A percentile compares a stretch with the other conserved stretches of the same genome.
These are phyloP conservation scores for Stenurella melanura DNA, from an alignment of 2,888 invertebrate genomes.

Conservation along the genomic window DNA sequence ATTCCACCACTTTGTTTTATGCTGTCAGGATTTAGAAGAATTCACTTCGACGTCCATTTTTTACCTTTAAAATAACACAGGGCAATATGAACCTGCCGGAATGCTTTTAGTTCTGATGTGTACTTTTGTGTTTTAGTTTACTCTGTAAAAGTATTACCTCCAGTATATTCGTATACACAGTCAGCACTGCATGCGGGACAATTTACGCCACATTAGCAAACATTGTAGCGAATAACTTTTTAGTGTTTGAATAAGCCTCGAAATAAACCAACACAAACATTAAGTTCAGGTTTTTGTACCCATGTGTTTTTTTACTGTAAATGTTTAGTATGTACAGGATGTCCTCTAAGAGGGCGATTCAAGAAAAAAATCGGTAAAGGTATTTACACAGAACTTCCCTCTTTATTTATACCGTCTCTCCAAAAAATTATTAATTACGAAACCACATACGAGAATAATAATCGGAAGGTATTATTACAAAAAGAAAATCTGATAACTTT, in stretches of 20 bases:
- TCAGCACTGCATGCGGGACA: neutral
- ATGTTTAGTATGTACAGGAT: too few relatives aligned
- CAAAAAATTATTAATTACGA: too few relatives aligned
- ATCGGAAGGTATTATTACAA: too few relatives aligned
- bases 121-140: slow-evolving; percentile 1
- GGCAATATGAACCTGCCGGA: neutral
- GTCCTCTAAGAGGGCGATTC: too few relatives aligned
- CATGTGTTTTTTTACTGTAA: too few relatives aligned
- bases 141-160: neutral
- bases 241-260: neutral
- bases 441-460: too few relatives aligned
- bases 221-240: neutral
- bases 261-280: neutral
- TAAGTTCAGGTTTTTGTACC: neutral
- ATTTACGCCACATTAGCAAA: slow-evolving; percentile 1
- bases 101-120: slow-evolving; percentile 1
- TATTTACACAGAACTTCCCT: too few relatives aligned
- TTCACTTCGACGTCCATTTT: neutral
- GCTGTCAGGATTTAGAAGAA: neutral
- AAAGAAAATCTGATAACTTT: too few relatives aligned
- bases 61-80: neutral
- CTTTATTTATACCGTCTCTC: too few relatives aligned
- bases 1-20: neutral
- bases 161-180: neutral
- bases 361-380: too few relatives aligned